Evolutionary conservation across 2,888 invertebrate genomes (phyloP), one percentile per base, ranked within the genome.

Genomic region (Xylota segnis): DNA sequence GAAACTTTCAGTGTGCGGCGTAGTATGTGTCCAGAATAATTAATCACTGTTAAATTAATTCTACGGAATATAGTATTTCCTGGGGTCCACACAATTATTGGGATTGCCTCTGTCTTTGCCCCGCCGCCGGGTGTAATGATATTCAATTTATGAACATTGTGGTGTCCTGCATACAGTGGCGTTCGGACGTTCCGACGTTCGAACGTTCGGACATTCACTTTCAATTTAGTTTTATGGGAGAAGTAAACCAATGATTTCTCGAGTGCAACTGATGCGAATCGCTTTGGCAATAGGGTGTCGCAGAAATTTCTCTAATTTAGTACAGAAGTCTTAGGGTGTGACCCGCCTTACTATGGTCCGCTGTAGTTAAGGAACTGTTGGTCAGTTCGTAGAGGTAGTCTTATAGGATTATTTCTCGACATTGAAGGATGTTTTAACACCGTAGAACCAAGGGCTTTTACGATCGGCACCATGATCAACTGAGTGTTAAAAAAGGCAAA

Each of bases 41-140:
- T 84, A 84, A 84, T 84, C 76, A 76, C 70, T 81, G 66, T 71
- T 81, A 61, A 84, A 81, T 76, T 71, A 71, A 71, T 84, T 81
- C 79, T 23, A 37, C 63, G 7, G 56, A 63, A 43, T 52, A 75
- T 47, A 63, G 32, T 52, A 75, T 47, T 70, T 63, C 61, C 43
- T 61, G 54, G 65, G 47, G 18, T 70, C 43, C 18, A 23, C 23
- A 45, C 50, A 50, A 45, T 76, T 50, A 29, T 12, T 18, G 50
- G 50, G 50, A 2, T 14, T 58, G 16, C 12, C 10, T 1, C 5
- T 34, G 34, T 4, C 9, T 9, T 34, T 34, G 34, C 32, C 32
- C 34, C 34, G 34, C 18, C 43, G 18, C 16, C 29, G 12, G 32
- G 18, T n/a, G 23, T 43, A 54, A 63, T 65, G 40, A 63, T 56